Percentiles rank a stretch among this genome's conserved stretches.
phyloP scores from a whole-genome alignment of 2,113 vertebrate species.

The Silurus meridionalis region DNA sequence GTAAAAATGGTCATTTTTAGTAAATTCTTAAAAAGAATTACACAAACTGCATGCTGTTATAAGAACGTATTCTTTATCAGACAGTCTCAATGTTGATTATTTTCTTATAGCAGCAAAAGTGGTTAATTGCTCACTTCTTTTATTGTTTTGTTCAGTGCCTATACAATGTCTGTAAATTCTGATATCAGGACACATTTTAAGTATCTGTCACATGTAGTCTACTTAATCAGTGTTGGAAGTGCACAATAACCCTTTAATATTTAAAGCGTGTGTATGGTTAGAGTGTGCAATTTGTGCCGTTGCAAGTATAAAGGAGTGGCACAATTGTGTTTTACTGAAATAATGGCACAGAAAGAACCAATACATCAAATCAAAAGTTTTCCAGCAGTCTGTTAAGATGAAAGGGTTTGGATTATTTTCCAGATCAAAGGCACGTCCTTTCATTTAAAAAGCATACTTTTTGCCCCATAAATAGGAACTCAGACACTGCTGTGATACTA shows the following conservation, averaged over 20 bases:
- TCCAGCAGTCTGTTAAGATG: conserved; percentile 37
- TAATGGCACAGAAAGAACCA: neutral
- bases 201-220: neutral
- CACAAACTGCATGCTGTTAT: neutral
- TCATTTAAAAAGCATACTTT: conserved; percentile 43
- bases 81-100: neutral
- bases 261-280: neutral
- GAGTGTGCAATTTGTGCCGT: neutral
- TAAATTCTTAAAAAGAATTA: neutral
- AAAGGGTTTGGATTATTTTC: conserved; percentile 52
- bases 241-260: neutral
- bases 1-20: neutral
- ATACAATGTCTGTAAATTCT: neutral
- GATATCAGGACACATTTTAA: neutral
- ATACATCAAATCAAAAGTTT: conserved; percentile 30
- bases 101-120: neutral
- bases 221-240: neutral
- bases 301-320: neutral
- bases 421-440: conserved; percentile 47
- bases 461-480: conserved; percentile 33
- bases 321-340: conserved; percentile 14
- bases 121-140: neutral
- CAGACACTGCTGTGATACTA: conserved; percentile 27
- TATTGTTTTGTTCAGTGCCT: neutral
- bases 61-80: neutral